phyloP scores from a whole-genome alignment of 2,888 invertebrate genomes.

The Aplocera efformata region DNA sequence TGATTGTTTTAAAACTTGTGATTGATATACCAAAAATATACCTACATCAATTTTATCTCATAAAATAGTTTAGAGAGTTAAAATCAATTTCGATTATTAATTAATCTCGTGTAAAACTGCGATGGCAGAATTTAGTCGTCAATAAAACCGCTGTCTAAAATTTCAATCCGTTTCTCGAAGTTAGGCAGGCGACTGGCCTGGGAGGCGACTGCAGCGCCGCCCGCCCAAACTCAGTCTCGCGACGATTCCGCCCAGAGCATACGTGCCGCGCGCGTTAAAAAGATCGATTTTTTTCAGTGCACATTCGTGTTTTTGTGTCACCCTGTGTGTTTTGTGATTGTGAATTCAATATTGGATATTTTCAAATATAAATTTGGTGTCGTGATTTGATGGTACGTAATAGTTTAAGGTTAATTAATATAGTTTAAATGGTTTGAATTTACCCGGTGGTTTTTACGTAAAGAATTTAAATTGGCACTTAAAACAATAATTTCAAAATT shows the following conservation, averaged over 20 bases:
- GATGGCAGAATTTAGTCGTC: too few relatives aligned
- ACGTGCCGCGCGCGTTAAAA: slow-evolving; percentile 24
- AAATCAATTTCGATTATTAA: too few relatives aligned
- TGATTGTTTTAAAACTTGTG: too few relatives aligned
- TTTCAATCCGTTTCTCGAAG: slow-evolving; percentile 5
- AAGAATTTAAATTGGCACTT: slow-evolving; percentile 3
- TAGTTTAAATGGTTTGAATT: slow-evolving; percentile 4
- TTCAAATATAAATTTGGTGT: slow-evolving; percentile 16
- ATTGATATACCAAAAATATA: too few relatives aligned
- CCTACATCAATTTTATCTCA: too few relatives aligned
- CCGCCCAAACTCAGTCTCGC: slow-evolving; percentile 24
- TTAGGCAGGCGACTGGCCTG: slow-evolving; percentile 7
- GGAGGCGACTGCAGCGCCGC: slow-evolving; percentile 27
- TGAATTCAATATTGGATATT: slow-evolving; percentile 20
- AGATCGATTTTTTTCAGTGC: slow-evolving; percentile 31
- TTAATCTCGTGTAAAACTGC: too few relatives aligned
- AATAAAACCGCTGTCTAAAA: slow-evolving; percentile 9
- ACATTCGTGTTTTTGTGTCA: slow-evolving; percentile 22
- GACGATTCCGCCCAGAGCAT: slow-evolving; percentile 22
- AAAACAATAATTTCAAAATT: too few relatives aligned
- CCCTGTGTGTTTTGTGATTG: slow-evolving; percentile 21
- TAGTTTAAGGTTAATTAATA: neutral
- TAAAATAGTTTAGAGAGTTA: too few relatives aligned
- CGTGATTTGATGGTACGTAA: neutral
- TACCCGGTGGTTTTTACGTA: slow-evolving; percentile 3